Conservation (phyloP, 2,113 vertebrate genomes). For the Gambusia holbrooki region DNA sequence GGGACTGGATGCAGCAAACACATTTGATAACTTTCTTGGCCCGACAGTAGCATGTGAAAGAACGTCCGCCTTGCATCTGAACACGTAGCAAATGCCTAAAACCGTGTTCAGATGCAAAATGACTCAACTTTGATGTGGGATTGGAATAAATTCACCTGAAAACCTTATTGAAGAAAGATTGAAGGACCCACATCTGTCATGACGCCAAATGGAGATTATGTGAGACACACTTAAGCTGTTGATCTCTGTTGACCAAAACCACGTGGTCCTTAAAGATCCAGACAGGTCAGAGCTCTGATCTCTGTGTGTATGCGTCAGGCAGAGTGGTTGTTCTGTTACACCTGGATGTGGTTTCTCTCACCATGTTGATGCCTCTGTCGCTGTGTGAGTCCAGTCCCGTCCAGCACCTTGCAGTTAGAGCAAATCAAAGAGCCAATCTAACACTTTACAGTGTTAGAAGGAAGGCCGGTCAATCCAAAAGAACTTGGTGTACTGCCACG, state of each 20-base stretch:
- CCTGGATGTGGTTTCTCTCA: constrained; percentile 55
- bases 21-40: neutral
- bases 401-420: constrained; percentile 36
- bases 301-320: neutral
- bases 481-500: neutral
- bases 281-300: constrained; percentile 27
- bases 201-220: neutral
- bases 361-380: constrained; percentile 51
- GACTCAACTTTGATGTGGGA: neutral
- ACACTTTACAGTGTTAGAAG: constrained; percentile 25
- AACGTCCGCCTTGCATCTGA: neutral
- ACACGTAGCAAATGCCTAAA: neutral
- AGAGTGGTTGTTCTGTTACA: constrained; percentile 42
- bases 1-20: neutral
- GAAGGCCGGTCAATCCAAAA: constrained; percentile 12
- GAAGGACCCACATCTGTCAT: no score
- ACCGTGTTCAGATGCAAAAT: neutral
- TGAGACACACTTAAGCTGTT: neutral
- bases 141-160: neutral
- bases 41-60: neutral
- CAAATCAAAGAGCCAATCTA: constrained; percentile 28
- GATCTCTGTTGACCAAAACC: no score
- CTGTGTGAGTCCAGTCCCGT: constrained; percentile 9
- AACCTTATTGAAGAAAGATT: neutral
- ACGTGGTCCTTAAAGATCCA: neutral